These are phyloP conservation scores for Phyllotreta cruciferae DNA, from an alignment of 2,888 invertebrate genomes.

Conservation along the genomic window DNA sequence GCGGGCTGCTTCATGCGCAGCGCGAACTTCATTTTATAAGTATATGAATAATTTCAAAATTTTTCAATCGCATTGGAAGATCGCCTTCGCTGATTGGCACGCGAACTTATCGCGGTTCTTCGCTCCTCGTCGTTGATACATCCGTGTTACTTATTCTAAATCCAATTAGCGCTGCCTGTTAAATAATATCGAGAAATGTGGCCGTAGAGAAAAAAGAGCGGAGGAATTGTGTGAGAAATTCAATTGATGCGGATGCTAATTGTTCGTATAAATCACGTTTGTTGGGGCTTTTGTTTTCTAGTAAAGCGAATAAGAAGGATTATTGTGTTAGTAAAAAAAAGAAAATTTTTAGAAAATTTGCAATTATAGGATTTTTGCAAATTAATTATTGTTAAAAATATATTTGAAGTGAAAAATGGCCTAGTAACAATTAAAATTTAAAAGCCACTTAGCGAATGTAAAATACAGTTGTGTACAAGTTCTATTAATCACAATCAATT, in stretches of 20 bases:
- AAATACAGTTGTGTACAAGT: too few relatives aligned
- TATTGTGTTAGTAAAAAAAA: too few relatives aligned
- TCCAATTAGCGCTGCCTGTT: slow-evolving; percentile 1
- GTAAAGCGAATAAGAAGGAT: too few relatives aligned
- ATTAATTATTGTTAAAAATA: too few relatives aligned
- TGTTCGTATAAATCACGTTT: background rate
- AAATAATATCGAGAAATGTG: slow-evolving; percentile 1
- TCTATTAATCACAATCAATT: too few relatives aligned
- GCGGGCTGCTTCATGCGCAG: background rate
- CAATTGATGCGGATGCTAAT: slow-evolving; percentile 1
- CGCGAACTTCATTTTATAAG: too few relatives aligned
- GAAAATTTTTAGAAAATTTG: too few relatives aligned
- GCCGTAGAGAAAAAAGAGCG: background rate
- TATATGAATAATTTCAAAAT: slow-evolving; percentile 4
- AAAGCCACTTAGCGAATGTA: too few relatives aligned
- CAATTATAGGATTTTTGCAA: too few relatives aligned
- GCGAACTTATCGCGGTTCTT: slow-evolving; percentile 6
- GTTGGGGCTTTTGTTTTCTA: background rate
- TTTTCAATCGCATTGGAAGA: slow-evolving; percentile 7
- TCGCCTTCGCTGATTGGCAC: slow-evolving; percentile 1
- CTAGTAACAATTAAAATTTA: too few relatives aligned
- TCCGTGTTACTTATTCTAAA: slow-evolving; percentile 14
- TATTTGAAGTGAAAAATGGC: too few relatives aligned
- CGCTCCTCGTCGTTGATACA: background rate
- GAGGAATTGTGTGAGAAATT: slow-evolving; percentile 3